Evolutionary conservation across 2,113 vertebrate species (phyloP).

Genomic region (Nanorana parkeri): DNA sequence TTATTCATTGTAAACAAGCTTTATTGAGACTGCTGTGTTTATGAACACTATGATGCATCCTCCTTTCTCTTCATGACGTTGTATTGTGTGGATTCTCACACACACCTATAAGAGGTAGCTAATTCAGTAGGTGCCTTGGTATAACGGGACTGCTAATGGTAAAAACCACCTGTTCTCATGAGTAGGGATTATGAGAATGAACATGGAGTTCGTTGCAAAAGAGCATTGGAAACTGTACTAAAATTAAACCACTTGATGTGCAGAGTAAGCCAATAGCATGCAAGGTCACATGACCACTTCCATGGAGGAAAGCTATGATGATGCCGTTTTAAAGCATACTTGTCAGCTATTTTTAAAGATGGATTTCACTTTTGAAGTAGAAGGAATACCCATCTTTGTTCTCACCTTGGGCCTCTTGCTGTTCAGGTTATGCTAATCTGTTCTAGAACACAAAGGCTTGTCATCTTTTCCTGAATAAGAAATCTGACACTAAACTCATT

Average conservation of each 20-base stretch:
- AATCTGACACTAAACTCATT: too few relatives aligned
- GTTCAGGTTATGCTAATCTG: too few relatives aligned
- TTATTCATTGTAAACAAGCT: not conserved
- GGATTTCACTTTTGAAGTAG: too few relatives aligned
- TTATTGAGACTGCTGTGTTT: constrained; percentile 3
- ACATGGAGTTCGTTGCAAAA: not conserved
- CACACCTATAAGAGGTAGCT: not conserved
- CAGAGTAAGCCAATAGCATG: constrained; percentile 7
- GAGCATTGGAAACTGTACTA: not conserved
- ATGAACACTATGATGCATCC: not conserved
- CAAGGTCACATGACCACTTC: too few relatives aligned
- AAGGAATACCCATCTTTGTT: too few relatives aligned
- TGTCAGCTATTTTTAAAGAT: too few relatives aligned
- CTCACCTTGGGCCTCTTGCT: too few relatives aligned
- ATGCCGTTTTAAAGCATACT: too few relatives aligned
- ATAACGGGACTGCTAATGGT: not conserved
- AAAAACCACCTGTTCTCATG: constrained; percentile 18
- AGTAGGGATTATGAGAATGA: not conserved
- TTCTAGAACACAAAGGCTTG: too few relatives aligned
- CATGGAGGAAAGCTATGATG: too few relatives aligned
- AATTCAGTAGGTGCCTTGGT: not conserved
- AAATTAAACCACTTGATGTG: not conserved
- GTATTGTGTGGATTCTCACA: not conserved
- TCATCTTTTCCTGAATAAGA: too few relatives aligned
- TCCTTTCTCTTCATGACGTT: not conserved